Evolutionary conservation across 2,888 invertebrate species (phyloP).

Genomic region (Drosophila algonquin): DNA sequence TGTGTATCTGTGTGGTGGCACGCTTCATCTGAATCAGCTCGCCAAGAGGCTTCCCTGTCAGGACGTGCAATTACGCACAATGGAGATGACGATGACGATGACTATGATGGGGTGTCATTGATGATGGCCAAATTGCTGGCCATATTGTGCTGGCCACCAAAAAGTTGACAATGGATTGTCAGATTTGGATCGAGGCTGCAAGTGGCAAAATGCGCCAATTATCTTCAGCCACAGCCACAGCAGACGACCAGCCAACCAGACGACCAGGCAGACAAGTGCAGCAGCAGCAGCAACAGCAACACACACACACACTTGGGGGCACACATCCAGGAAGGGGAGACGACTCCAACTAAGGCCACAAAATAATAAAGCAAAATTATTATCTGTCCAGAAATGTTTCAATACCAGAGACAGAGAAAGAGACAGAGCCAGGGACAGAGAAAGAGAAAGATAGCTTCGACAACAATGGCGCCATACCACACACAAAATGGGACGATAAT

Average conservation of each 20-base stretch:
- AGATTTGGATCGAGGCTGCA: constrained; percentile 57
- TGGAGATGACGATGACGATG: constrained; percentile 52
- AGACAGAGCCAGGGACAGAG: constrained; percentile 16
- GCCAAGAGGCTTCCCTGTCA: constrained; percentile 57
- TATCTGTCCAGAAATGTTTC: constrained; percentile 56
- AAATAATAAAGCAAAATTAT: constrained; percentile 77
- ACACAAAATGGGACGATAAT: constrained; percentile 16
- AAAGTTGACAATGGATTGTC: constrained; percentile 52
- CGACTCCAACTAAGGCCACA: constrained; percentile 14
- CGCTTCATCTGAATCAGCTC: constrained; percentile 56
- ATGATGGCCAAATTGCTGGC: constrained; percentile 54
- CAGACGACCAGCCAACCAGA: constrained; percentile 1
- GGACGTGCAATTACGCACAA: constrained; percentile 73
- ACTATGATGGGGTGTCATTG: constrained; percentile 33
- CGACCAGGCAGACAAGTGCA: constrained; percentile 21
- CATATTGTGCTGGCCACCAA: constrained; percentile 32
- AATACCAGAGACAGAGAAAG: constrained; percentile 44
- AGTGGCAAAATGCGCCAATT: constrained; percentile 75
- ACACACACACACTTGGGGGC: constrained; percentile 40
- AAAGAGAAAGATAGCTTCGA: constrained; percentile 46
- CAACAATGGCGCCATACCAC: constrained; percentile 50
- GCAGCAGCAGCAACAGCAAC: constrained; percentile 26
- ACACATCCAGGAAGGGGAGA: constrained; percentile 4
- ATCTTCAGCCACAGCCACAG: constrained; percentile 36
- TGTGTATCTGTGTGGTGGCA: constrained; percentile 17